These are phyloP conservation scores for Diabrotica virgifera DNA, from an alignment of 1,140 invertebrate genomes.

Conservation along the genomic window DNA sequence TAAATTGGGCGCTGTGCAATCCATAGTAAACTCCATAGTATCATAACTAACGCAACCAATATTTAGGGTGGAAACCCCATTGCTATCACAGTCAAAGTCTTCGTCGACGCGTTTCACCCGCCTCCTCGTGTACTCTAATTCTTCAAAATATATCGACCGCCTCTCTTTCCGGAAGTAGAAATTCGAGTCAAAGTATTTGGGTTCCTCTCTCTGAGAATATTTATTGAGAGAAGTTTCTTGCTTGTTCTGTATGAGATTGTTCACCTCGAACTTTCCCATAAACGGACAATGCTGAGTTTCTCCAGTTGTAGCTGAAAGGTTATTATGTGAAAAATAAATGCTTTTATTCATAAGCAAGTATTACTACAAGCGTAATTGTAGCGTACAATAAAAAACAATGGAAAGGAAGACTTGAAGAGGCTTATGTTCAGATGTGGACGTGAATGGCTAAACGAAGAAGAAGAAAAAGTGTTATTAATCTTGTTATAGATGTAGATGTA, in stretches of 20 bases:
- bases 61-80: slow-evolving; percentile 58
- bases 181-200: slow-evolving; percentile 44
- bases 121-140: slow-evolving; percentile 7
- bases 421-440: too few species aligned
- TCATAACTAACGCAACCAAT: slow-evolving; percentile 68
- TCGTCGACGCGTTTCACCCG: slow-evolving; percentile 44
- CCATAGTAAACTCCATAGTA: slow-evolving; percentile 67
- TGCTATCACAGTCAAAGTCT: slow-evolving; percentile 47
- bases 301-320: slow-evolving; percentile 61
- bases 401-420: too few species aligned
- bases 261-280: slow-evolving; percentile 65
- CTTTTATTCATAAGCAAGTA: too few species aligned
- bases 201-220: slow-evolving; percentile 16
- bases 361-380: too few species aligned
- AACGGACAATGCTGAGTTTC: slow-evolving; percentile 65
- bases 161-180: slow-evolving; percentile 28
- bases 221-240: slow-evolving; percentile 35
- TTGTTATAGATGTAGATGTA: too few species aligned
- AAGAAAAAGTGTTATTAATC: too few species aligned
- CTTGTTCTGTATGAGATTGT: slow-evolving; percentile 52
- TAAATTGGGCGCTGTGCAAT: slow-evolving; percentile 60
- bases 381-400: too few species aligned
- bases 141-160: slow-evolving; percentile 21
- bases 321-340: too few species aligned
- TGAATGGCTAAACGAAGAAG: too few species aligned